Evolutionary conservation across 1,140 invertebrate species (phyloP).

Genomic region (Zelostemma sp.): DNA sequence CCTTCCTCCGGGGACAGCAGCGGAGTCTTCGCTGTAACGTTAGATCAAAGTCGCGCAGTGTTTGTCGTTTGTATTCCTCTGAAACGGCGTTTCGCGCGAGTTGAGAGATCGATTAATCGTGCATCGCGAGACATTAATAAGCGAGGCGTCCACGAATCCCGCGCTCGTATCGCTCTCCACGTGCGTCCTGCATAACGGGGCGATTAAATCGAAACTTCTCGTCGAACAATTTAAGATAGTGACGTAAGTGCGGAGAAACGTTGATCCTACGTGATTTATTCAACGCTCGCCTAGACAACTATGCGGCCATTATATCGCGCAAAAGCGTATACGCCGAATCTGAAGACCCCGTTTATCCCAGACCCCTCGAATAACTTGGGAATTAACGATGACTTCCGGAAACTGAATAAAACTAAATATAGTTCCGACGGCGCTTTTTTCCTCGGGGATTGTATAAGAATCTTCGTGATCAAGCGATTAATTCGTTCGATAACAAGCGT

Average conservation of each 20-base stretch:
- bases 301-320: conserved; percentile 46
- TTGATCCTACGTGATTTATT: conserved; percentile 58
- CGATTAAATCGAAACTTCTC: conserved; percentile 40
- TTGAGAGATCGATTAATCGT: conserved; percentile 38
- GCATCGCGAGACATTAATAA: conserved; percentile 40
- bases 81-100: conserved; percentile 20
- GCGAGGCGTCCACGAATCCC: conserved; percentile 23
- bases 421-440: conserved; percentile 3
- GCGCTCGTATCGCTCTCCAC: conserved; percentile 29
- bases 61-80: conserved; percentile 30
- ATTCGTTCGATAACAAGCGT: background rate
- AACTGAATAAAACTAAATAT: conserved; percentile 35
- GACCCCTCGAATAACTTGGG: conserved; percentile 42
- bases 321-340: conserved; percentile 21
- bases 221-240: conserved; percentile 52
- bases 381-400: conserved; percentile 42
- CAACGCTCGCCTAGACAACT: conserved; percentile 39
- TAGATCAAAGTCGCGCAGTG: conserved; percentile 37
- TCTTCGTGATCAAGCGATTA: background rate
- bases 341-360: conserved; percentile 43
- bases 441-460: background rate
- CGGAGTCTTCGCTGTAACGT: conserved; percentile 30
- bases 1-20: too few species aligned
- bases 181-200: conserved; percentile 31
- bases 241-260: conserved; percentile 55